Conservation (phyloP, 2,888 invertebrate species). For the Anarsia innoxiella region DNA sequence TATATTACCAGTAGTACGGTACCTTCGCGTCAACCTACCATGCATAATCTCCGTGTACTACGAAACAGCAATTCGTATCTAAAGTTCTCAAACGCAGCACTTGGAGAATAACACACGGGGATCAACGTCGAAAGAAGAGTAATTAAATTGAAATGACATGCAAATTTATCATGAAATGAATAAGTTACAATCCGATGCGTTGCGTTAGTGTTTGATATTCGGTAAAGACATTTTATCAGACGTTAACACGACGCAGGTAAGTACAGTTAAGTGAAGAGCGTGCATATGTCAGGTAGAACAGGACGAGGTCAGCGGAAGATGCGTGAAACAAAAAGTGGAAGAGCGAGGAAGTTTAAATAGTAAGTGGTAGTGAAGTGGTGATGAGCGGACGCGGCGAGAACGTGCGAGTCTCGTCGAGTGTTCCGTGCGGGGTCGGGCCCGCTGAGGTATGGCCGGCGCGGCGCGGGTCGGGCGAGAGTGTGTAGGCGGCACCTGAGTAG, state of each 20-base stretch:
- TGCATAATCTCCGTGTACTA: constrained; percentile 5
- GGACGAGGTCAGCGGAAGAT: constrained; percentile 62
- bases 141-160: constrained; percentile 29
- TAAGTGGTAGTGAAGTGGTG: constrained; percentile 69
- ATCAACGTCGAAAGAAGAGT: constrained; percentile 13
- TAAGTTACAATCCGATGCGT: constrained; percentile 20
- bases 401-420: constrained; percentile 64
- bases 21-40: neutral
- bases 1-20: constrained; percentile 16
- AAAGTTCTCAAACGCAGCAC: constrained; percentile 4
- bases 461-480: constrained; percentile 32
- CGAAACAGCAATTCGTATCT: neutral
- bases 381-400: constrained; percentile 62
- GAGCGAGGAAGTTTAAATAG: constrained; percentile 62
- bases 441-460: constrained; percentile 23
- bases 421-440: constrained; percentile 70
- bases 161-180: constrained; percentile 30
- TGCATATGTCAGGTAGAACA: constrained; percentile 53
- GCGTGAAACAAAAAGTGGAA: constrained; percentile 59
- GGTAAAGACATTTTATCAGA: neutral
- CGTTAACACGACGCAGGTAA: constrained; percentile 25
- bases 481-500: constrained; percentile 72
- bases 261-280: constrained; percentile 44
- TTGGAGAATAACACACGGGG: constrained; percentile 24
- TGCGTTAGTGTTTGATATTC: constrained; percentile 22